Evolutionary conservation across 2,797 vertebrate genomes (phyloP).

Genomic region (Epinephelus awoara): DNA sequence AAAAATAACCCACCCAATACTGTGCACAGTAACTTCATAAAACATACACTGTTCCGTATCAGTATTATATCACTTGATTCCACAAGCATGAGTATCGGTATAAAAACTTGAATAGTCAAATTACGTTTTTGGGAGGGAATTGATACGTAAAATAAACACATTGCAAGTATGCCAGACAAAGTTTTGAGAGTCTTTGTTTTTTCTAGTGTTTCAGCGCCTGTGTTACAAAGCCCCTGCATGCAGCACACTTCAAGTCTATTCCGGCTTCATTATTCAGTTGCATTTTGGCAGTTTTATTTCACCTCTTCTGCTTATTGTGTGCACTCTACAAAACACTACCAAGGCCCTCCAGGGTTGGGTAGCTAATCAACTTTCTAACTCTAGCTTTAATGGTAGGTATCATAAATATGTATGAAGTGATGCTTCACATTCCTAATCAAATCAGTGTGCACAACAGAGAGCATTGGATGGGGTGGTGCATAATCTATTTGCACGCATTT

Average conservation of each 20-base stretch:
- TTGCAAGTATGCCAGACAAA: neutral
- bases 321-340: slow-evolving; percentile 18
- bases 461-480: slow-evolving; percentile 47
- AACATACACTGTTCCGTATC: neutral
- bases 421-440: slow-evolving; percentile 59
- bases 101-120: neutral
- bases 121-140: neutral
- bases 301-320: slow-evolving; percentile 36
- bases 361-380: slow-evolving; percentile 60
- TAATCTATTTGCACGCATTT: slow-evolving; percentile 56
- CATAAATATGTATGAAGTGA: slow-evolving; percentile 74
- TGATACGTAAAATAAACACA: neutral
- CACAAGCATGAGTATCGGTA: neutral
- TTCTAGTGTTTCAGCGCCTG: neutral
- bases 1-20: too few species aligned
- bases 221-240: neutral
- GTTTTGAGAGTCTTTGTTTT: neutral
- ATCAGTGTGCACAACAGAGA: slow-evolving; percentile 61
- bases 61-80: neutral
- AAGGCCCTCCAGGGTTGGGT: slow-evolving; percentile 33
- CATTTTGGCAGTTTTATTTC: slow-evolving; percentile 19
- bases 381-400: slow-evolving; percentile 58
- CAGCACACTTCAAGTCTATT: neutral
- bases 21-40: neutral
- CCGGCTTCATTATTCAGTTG: slow-evolving; percentile 5